Percentiles rank a stretch among this genome's conserved stretches.
Conservation (phyloP, 2,113 vertebrate species). For the Sapajus apella region DNA sequence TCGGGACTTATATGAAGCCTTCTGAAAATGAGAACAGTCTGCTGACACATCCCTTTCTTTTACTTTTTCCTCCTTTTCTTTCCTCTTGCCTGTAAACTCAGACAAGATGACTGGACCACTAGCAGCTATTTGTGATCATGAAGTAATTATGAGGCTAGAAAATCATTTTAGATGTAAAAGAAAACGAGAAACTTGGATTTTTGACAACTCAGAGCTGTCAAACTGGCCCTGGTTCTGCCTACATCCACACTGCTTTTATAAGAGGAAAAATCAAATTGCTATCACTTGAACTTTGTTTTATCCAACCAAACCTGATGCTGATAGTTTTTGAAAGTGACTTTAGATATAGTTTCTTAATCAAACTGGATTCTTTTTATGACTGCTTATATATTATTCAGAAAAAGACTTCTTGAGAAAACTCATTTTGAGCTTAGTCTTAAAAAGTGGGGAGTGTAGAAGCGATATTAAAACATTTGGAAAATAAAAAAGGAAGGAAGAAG, state of each 20-base stretch:
- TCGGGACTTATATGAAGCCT: neutral
- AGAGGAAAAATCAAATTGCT: neutral
- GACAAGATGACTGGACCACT: neutral
- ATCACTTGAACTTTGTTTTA: neutral
- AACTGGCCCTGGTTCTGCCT: neutral
- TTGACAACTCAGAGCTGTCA: neutral
- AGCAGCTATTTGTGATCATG: neutral
- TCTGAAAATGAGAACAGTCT: neutral
- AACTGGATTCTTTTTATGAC: neutral
- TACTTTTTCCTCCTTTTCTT: neutral
- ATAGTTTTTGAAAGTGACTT: neutral
- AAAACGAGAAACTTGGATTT: neutral
- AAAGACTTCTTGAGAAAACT: neutral
- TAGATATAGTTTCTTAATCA: neutral
- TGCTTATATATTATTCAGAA: neutral
- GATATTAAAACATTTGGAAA: neutral
- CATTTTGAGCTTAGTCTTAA: neutral
- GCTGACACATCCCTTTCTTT: neutral
- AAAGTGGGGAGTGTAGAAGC: neutral
- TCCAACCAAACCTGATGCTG: neutral
- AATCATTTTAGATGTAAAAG: neutral
- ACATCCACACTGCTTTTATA: neutral
- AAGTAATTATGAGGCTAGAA: neutral
- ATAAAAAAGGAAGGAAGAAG: neutral
- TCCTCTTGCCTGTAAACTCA: neutral